phyloP scores from a whole-genome alignment of 1,140 invertebrate genomes.

The Pseudoatta argentina region DNA sequence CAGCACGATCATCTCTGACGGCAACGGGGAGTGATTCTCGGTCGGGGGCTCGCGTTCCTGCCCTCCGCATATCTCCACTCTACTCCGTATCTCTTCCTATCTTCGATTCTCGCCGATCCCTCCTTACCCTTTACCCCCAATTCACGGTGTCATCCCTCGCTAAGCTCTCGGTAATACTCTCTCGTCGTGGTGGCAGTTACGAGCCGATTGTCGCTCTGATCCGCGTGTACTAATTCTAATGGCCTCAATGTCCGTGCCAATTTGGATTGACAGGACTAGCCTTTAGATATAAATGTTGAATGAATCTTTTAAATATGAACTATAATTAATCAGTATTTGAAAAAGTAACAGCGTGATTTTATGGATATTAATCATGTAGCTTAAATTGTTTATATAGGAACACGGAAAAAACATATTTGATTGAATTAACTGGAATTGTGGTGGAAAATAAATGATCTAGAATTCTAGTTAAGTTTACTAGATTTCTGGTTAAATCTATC shows the following conservation, averaged over 20 bases:
- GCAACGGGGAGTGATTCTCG: constrained; percentile 82
- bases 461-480: too few relatives aligned
- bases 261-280: constrained; percentile 42
- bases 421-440: too few relatives aligned
- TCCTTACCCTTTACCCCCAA: constrained; percentile 53
- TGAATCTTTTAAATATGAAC: neutral
- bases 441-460: too few relatives aligned
- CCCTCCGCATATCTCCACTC: neutral
- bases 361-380: neutral
- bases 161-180: constrained; percentile 74
- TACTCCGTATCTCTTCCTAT: neutral
- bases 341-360: neutral
- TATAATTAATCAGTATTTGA: neutral
- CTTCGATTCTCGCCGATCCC: constrained; percentile 49
- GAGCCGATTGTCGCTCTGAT: constrained; percentile 55
- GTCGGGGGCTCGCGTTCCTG: neutral
- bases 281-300: constrained; percentile 8
- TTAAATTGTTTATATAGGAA: too few relatives aligned
- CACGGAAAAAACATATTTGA: too few relatives aligned
- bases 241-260: constrained; percentile 57
- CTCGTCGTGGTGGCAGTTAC: constrained; percentile 62
- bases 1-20: constrained; percentile 84
- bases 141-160: constrained; percentile 62
- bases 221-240: constrained; percentile 61
- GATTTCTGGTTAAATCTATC: too few relatives aligned